Percentiles rank a stretch among this genome's conserved stretches.
Evolutionary conservation across 2,888 invertebrate genomes (phyloP).

Genomic region (Parnassius smintheus): DNA sequence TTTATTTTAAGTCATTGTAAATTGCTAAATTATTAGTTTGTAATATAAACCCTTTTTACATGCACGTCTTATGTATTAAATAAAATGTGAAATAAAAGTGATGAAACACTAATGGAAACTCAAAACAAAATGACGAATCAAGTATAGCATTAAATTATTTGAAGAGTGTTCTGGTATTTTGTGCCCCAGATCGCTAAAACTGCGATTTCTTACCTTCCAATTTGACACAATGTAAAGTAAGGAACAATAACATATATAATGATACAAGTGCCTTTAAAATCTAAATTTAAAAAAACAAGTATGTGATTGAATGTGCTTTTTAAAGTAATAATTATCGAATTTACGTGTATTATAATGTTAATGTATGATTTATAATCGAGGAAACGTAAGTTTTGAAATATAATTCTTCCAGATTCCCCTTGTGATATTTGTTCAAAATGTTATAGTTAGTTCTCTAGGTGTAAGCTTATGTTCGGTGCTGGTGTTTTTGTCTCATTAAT

Average conservation of each 20-base stretch:
- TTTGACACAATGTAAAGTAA: constrained; percentile 6
- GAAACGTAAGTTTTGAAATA: constrained; percentile 28
- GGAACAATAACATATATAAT: constrained; percentile 11
- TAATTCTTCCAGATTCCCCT: constrained; percentile 48
- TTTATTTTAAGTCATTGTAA: too few relatives aligned
- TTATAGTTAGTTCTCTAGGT: constrained; percentile 30
- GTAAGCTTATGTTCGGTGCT: constrained; percentile 24
- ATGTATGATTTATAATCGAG: constrained; percentile 28
- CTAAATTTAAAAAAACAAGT: constrained; percentile 18
- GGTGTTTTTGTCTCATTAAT: constrained; percentile 2
- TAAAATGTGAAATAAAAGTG: not conserved
- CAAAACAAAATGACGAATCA: not conserved
- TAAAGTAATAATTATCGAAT: constrained; percentile 27
- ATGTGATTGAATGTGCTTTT: constrained; percentile 38
- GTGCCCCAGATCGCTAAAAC: not conserved
- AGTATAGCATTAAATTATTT: not conserved
- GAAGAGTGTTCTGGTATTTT: not conserved
- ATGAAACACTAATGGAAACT: not conserved
- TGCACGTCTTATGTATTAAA: too few relatives aligned
- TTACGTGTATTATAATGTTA: constrained; percentile 37
- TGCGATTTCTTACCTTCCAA: not conserved
- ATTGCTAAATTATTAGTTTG: too few relatives aligned
- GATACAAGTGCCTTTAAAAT: constrained; percentile 37
- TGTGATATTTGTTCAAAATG: constrained; percentile 50
- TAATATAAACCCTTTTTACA: too few relatives aligned